These are phyloP conservation scores for Brachymystax lenok DNA, from an alignment of 2,797 vertebrate genomes.

Conservation along the genomic window DNA sequence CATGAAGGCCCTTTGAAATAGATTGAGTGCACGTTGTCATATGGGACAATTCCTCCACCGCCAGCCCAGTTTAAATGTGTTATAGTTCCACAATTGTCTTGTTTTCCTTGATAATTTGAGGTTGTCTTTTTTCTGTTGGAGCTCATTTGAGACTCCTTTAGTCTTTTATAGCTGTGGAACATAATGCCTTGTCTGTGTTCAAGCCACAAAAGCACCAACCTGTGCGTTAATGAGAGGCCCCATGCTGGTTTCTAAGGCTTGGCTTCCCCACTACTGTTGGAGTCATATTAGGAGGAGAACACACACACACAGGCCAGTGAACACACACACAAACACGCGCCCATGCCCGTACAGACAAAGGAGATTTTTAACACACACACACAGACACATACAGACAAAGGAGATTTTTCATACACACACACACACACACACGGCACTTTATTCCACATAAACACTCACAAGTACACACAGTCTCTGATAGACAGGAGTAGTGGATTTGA, in stretches of 20 bases:
- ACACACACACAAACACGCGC: slow-evolving; percentile 4
- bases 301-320: slow-evolving; percentile 17
- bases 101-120: slow-evolving; percentile 57
- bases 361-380: too few species aligned
- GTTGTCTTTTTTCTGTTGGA: slow-evolving; percentile 48
- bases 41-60: slow-evolving; percentile 30
- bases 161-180: slow-evolving; percentile 59
- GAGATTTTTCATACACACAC: slow-evolving; percentile 7
- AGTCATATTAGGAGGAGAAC: slow-evolving; percentile 63
- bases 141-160: slow-evolving; percentile 52
- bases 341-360: too few species aligned
- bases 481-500: slow-evolving; percentile 50
- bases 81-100: slow-evolving; percentile 44
- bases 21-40: neutral
- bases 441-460: slow-evolving; percentile 18
- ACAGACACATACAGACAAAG: slow-evolving; percentile 3
- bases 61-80: slow-evolving; percentile 43
- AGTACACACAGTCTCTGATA: slow-evolving; percentile 9
- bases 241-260: slow-evolving; percentile 76
- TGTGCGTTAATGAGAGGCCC: slow-evolving; percentile 80
- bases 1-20: slow-evolving; percentile 25
- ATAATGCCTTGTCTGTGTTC: slow-evolving; percentile 56
- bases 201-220: slow-evolving; percentile 72
- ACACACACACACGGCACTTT: slow-evolving; percentile 47
- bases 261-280: slow-evolving; percentile 64